Percentiles rank a stretch among this genome's conserved stretches.
phyloP scores from a whole-genome alignment of 2,797 vertebrate species.

The Hyperoplus immaculatus region DNA sequence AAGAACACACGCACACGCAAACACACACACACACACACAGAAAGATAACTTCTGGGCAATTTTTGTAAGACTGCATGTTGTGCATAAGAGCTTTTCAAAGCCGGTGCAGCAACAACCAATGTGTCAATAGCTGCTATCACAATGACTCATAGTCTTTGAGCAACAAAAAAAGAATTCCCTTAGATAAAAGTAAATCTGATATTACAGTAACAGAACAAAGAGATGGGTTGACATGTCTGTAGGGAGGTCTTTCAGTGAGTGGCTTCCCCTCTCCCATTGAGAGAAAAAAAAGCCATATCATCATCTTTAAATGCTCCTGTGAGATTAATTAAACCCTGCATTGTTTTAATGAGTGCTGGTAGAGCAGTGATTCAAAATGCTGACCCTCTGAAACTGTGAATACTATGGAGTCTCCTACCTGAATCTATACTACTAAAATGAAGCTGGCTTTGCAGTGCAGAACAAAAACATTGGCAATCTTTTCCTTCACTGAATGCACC shows the following conservation, averaged over 20 bases:
- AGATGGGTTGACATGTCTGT: slow-evolving; percentile 13
- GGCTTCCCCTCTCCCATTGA: neutral
- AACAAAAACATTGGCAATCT: neutral
- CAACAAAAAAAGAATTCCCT: slow-evolving; percentile 20
- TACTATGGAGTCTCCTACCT: neutral
- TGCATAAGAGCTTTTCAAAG: slow-evolving; percentile 26
- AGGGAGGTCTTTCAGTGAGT: slow-evolving; percentile 9
- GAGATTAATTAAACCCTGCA: slow-evolving; percentile 3
- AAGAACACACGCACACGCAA: neutral
- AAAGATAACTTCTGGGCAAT: slow-evolving; percentile 21
- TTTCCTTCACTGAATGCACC: neutral
- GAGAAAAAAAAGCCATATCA: neutral
- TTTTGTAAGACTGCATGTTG: slow-evolving; percentile 17
- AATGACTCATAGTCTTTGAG: neutral
- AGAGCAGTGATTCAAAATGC: neutral
- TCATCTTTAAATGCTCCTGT: neutral
- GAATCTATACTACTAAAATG: neutral
- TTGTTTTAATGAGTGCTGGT: slow-evolving; percentile 9
- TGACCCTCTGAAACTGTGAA: neutral
- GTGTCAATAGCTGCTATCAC: slow-evolving; percentile 24
- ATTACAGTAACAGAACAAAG: slow-evolving; percentile 22
- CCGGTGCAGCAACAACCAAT: slow-evolving; percentile 22
- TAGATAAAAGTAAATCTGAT: slow-evolving; percentile 26
- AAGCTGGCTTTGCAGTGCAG: neutral
- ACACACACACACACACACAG: slow-evolving; percentile 14